Conservation (phyloP, 2,797 vertebrate species). For the Loriculus beryllinus region DNA sequence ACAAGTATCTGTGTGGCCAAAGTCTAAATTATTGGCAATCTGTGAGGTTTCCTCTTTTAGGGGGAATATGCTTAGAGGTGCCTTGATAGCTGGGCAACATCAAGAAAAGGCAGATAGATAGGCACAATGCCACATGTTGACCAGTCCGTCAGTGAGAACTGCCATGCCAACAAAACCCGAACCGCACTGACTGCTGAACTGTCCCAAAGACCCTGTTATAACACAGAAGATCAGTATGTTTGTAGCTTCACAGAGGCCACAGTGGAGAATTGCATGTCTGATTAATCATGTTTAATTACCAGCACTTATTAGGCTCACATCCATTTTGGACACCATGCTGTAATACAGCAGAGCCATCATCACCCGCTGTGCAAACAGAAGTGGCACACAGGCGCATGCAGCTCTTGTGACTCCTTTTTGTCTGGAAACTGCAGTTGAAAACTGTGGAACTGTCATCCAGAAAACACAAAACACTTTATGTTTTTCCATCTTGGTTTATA, state of each 20-base stretch:
- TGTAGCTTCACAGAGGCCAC: neutral
- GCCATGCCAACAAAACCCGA: fast-evolving
- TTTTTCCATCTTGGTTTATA: neutral
- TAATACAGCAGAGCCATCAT: neutral
- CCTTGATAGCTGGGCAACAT: neutral
- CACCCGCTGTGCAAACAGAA: neutral
- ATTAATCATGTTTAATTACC: slow-evolving; percentile 24
- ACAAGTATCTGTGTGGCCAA: neutral
- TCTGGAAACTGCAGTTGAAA: neutral
- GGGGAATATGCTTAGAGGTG: fast-evolving
- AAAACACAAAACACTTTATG: neutral
- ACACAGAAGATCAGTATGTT: neutral
- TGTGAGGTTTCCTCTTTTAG: neutral
- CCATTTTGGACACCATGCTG: neutral
- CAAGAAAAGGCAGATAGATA: neutral
- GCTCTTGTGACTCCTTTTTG: neutral
- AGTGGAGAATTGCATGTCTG: neutral
- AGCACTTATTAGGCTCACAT: neutral
- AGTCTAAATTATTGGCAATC: neutral
- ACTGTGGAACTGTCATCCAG: neutral
- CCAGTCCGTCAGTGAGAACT: neutral
- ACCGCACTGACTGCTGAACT: neutral
- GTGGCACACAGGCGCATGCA: fast-evolving
- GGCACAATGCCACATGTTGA: neutral
- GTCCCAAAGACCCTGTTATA: neutral